Base-by-base conservation (phyloP, 2,888 invertebrate species). In the Phymatocera aterrima region DNA sequence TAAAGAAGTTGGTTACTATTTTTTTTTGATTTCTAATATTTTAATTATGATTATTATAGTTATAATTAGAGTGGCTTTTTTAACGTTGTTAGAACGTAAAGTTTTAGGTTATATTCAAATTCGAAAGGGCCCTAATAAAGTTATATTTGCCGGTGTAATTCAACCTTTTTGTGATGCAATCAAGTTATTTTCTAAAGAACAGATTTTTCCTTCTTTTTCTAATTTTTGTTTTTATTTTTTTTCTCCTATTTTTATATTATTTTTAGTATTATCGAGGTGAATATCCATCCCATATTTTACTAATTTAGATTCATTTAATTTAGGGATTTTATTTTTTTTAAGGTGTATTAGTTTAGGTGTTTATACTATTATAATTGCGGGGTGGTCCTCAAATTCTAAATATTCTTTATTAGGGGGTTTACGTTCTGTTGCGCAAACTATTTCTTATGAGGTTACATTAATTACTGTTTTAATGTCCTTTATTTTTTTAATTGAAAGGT, bases 401-500 rank as follows among this genome's bases (percentile, higher is more conserved):
- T 95, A 95, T 94, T 91, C 95, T 54, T 91, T 95, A 88, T 92
- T 95, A 86, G 95, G 95, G 0, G 92, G 93, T 0, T 91, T 95
- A 82, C 95, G 95, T 0, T 92, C 93, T 0, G 93, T 95, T 0
- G 94, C 95, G 90, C 95, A 95, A 90, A 94, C 94, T 79, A 94
- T 95, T 93, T 95, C 95, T 87, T 95, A 95, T 93, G 95, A 95
- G 90, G 94, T 95, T 48, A 94, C 94, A 18, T 92, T 95, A 87
- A 90, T 95, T 87, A 92, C 85, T 80, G 79, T 95, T 92, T 91
- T 95, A 88, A 88, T 94, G 87, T 92, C 92, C 79, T 91, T 93
- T 89, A 87, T 94, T 88, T 87, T 94, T 91, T 88, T 94, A 90
- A 90, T 93, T 91, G 91, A 92, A 65, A 89, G 91, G 77, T 93